Percentiles rank a stretch among this genome's conserved stretches.
These are phyloP conservation scores for Apodemia duryi DNA, from an alignment of 2,888 invertebrate species.

Conservation along the genomic window DNA sequence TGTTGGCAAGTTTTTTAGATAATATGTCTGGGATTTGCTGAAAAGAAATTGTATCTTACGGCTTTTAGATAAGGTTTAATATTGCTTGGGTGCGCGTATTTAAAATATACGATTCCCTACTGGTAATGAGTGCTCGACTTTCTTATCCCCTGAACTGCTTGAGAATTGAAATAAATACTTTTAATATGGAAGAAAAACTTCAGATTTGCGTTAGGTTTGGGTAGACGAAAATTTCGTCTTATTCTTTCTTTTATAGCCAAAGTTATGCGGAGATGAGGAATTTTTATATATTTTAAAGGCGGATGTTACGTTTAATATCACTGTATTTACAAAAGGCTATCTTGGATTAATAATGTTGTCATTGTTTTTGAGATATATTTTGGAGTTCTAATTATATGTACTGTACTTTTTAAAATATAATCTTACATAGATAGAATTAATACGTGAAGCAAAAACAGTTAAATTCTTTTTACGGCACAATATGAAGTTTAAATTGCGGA, in stretches of 20 bases:
- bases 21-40: neutral
- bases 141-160: slow-evolving; percentile 10
- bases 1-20: slow-evolving; percentile 5
- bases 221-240: neutral
- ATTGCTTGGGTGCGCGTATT: neutral
- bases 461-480: too few species aligned
- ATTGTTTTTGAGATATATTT: too few species aligned
- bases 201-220: slow-evolving; percentile 3
- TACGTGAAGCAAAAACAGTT: too few species aligned
- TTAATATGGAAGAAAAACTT: slow-evolving; percentile 11
- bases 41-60: neutral
- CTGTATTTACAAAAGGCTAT: too few species aligned
- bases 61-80: neutral
- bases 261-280: neutral
- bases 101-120: slow-evolving; percentile 1
- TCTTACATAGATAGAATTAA: too few species aligned
- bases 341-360: too few species aligned
- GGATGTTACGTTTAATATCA: neutral
- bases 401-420: too few species aligned
- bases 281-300: neutral
- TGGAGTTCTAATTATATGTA: too few species aligned
- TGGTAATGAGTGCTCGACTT: slow-evolving; percentile 13
- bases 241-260: slow-evolving; percentile 9
- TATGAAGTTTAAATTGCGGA: too few species aligned
- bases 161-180: slow-evolving; percentile 15